Percentiles rank a stretch among this genome's conserved stretches.
Evolutionary conservation across 2,888 invertebrate genomes (phyloP).

Genomic region (Syrphus vitripennis): DNA sequence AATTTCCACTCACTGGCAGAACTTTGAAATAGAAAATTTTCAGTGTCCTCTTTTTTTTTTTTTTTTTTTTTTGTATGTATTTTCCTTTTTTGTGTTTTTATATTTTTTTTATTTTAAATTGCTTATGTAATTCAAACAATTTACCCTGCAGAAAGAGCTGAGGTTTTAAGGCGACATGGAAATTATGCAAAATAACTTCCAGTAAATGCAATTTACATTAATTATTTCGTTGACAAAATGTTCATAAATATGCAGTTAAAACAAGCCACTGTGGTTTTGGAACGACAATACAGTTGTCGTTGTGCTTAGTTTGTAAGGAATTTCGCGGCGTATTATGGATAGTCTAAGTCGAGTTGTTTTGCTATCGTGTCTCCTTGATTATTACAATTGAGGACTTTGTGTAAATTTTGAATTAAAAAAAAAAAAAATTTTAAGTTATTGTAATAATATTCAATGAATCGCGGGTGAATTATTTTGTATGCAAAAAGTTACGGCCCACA

Average conservation of each 20-base stretch:
- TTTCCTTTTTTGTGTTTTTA: too few species aligned
- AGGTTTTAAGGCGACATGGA: slow-evolving; percentile 55
- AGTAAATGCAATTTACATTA: slow-evolving; percentile 70
- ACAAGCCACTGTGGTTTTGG: slow-evolving; percentile 31
- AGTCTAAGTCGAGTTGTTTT: neutral
- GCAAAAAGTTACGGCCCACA: neutral
- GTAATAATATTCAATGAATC: neutral
- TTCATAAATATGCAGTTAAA: slow-evolving; percentile 67
- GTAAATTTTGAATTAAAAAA: neutral
- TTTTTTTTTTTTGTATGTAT: too few species aligned
- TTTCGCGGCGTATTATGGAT: neutral
- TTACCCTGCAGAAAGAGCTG: slow-evolving; percentile 50
- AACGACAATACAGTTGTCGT: slow-evolving; percentile 8
- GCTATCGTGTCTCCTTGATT: neutral
- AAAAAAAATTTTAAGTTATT: slow-evolving; percentile 11
- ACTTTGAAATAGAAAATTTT: slow-evolving; percentile 67
- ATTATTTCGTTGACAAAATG: slow-evolving; percentile 66
- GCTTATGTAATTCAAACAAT: slow-evolving; percentile 56
- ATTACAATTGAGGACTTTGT: neutral
- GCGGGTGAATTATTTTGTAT: neutral
- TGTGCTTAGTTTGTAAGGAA: neutral
- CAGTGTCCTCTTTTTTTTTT: slow-evolving; percentile 48
- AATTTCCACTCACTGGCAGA: slow-evolving; percentile 70
- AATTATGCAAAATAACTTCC: slow-evolving; percentile 67
- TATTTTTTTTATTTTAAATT: slow-evolving; percentile 21